phyloP scores from a whole-genome alignment of 2,113 vertebrate species.

The Sciurus niger region DNA sequence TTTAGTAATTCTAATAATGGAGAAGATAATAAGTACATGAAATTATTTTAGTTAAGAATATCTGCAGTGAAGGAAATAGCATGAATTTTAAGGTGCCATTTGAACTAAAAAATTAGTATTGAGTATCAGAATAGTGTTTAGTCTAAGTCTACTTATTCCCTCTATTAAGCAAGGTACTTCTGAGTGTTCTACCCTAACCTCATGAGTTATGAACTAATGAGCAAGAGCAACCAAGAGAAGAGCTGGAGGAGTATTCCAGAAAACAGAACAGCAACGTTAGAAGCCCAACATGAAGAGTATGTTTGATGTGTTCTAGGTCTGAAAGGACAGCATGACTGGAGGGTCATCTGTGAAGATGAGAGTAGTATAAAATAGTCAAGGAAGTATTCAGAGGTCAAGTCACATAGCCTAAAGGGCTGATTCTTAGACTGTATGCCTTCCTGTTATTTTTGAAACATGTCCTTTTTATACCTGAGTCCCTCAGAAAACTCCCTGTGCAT shows the following conservation, averaged over 20 bases:
- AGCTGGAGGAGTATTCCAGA: neutral
- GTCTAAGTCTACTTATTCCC: neutral
- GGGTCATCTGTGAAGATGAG: neutral
- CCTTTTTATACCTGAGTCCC: constrained; percentile 10
- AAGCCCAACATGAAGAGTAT: neutral
- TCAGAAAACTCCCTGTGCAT: constrained; percentile 6
- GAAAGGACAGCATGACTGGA: neutral
- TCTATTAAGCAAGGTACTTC: neutral
- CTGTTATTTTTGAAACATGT: constrained; percentile 41
- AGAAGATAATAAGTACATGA: neutral
- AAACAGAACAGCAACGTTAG: neutral
- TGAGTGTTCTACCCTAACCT: neutral
- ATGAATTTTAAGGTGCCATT: neutral
- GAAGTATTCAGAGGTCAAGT: neutral
- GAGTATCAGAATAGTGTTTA: neutral
- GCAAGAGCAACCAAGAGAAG: neutral
- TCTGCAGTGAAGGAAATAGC: neutral
- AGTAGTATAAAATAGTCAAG: neutral
- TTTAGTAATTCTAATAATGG: neutral
- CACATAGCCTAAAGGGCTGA: neutral
- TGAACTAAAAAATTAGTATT: constrained; percentile 30
- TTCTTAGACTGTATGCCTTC: neutral
- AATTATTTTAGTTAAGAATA: constrained; percentile 54
- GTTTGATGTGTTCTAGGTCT: neutral
- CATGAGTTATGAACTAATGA: neutral